Percentiles rank a stretch among this genome's conserved stretches.
Conservation (phyloP, 1,140 invertebrate species). For the Periplaneta americana region DNA sequence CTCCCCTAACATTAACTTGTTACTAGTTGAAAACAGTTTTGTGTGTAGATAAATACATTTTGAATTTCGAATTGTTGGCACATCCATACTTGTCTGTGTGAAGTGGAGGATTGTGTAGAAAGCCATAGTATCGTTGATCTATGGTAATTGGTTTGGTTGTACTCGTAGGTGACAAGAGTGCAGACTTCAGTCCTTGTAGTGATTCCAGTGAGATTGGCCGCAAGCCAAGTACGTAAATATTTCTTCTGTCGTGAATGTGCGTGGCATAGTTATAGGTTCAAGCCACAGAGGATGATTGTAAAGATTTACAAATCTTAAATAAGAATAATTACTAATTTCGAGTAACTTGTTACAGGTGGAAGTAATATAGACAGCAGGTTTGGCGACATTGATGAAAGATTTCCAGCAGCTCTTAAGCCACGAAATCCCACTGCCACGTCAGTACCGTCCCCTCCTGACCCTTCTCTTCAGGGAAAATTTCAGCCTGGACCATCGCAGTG, state of each 20-base stretch:
- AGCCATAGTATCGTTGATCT: neutral
- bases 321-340: neutral
- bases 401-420: constrained; percentile 10
- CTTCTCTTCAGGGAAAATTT: neutral
- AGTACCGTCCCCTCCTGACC: neutral
- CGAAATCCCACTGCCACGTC: constrained; percentile 12
- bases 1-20: too few relatives aligned
- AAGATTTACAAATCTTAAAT: neutral
- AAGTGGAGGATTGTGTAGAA: neutral
- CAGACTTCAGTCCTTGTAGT: constrained; percentile 24
- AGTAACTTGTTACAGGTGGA: neutral
- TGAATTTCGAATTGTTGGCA: too few relatives aligned
- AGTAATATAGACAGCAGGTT: constrained; percentile 24
- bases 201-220: constrained; percentile 13
- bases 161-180: neutral
- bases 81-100: too few relatives aligned
- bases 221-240: neutral
- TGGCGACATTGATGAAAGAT: constrained; percentile 46
- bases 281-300: neutral
- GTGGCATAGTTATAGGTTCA: neutral
- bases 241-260: neutral
- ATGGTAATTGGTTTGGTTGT: neutral
- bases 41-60: too few relatives aligned
- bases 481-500: neutral
- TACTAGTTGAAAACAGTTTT: too few relatives aligned